Evolutionary conservation across 2,113 vertebrate species (phyloP).

Genomic region (Menura novaehollandiae): DNA sequence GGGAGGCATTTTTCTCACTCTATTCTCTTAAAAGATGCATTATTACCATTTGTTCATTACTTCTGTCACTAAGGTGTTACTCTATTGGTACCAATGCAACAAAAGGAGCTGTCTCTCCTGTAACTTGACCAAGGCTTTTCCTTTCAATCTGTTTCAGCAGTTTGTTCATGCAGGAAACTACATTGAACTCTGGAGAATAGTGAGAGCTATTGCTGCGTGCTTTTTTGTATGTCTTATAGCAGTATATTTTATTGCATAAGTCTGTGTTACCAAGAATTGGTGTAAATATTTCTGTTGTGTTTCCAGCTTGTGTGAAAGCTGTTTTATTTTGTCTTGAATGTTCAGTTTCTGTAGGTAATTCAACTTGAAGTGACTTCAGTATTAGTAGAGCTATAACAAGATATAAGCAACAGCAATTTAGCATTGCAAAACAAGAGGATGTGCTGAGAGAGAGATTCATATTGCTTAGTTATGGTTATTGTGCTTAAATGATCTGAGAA

Average conservation of each 20-base stretch:
- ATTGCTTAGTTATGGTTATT: neutral
- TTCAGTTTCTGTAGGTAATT: neutral
- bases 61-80: neutral
- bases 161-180: neutral
- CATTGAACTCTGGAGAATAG: neutral
- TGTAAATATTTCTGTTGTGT: neutral
- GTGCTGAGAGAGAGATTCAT: neutral
- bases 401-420: neutral
- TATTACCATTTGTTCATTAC: neutral
- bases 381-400: neutral
- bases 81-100: neutral
- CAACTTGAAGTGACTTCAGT: neutral
- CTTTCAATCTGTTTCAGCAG: neutral
- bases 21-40: neutral
- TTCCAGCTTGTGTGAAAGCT: neutral
- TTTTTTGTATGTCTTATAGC: neutral
- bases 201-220: neutral
- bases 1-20: neutral
- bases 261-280: conserved; percentile 11
- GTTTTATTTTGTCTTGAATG: neutral
- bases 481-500: neutral
- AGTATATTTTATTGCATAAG: conserved; percentile 16
- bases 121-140: neutral
- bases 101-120: neutral
- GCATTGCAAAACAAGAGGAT: neutral